Evolutionary conservation across 2,797 vertebrate species (phyloP).

Genomic region (Lemur catta): DNA sequence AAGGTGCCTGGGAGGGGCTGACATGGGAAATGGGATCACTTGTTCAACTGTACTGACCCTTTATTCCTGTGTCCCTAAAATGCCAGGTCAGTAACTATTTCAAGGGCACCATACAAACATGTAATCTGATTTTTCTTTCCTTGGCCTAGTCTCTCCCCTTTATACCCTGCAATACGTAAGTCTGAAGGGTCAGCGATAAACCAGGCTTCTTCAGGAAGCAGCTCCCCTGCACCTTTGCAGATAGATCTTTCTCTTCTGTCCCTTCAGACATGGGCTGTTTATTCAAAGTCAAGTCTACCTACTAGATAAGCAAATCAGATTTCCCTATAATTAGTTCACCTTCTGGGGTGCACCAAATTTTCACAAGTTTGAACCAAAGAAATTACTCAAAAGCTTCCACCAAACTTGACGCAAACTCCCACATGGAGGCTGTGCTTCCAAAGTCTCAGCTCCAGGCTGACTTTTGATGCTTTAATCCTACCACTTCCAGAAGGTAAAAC

Average conservation of each 20-base stretch:
- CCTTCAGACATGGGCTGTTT: not conserved
- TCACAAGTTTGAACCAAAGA: conserved; percentile 7
- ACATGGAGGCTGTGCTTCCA: not conserved
- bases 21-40: not conserved
- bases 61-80: not conserved
- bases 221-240: not conserved
- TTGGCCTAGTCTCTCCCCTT: not conserved
- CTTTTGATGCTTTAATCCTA: not conserved
- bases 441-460: not conserved
- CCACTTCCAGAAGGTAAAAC: not conserved
- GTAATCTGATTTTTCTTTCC: not conserved
- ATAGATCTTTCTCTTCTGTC: not conserved
- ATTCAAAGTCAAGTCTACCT: not conserved
- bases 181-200: not conserved
- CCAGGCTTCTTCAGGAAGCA: not conserved
- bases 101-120: not conserved
- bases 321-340: not conserved
- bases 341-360: not conserved
- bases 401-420: not conserved
- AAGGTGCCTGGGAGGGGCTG: not conserved
- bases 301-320: not conserved
- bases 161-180: not conserved
- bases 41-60: not conserved
- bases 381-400: not conserved
- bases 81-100: not conserved